phyloP scores from a whole-genome alignment of 2,888 invertebrate species.

The Plebejus melissa region DNA sequence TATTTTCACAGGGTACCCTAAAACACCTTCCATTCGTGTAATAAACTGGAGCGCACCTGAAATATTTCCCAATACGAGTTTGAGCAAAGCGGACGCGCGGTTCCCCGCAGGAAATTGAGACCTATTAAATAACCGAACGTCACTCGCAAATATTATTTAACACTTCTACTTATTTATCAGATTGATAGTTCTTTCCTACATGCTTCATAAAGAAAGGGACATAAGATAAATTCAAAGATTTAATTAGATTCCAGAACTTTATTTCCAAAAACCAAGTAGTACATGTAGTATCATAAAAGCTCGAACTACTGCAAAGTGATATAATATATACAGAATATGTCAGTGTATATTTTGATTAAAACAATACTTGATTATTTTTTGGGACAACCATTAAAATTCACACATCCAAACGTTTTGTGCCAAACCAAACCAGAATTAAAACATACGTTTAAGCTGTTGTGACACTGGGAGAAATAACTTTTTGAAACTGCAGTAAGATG shows the following conservation, averaged over 20 bases:
- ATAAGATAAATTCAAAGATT: too few relatives aligned
- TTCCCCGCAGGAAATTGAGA: not conserved
- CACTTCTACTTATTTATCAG: not conserved
- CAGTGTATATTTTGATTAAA: not conserved
- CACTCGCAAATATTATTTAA: not conserved
- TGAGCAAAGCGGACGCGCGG: not conserved
- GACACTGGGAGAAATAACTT: slow-evolving; percentile 43
- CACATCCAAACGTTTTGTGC: not conserved
- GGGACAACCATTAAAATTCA: not conserved
- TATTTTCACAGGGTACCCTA: not conserved
- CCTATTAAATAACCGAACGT: not conserved
- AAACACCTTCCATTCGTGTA: not conserved
- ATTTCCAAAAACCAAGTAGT: too few relatives aligned
- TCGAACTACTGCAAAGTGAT: too few relatives aligned
- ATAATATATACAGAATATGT: too few relatives aligned
- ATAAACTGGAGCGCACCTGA: not conserved
- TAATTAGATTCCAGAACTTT: too few relatives aligned
- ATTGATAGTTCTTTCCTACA: too few relatives aligned
- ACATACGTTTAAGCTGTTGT: not conserved
- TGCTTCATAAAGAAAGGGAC: too few relatives aligned
- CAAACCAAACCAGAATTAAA: not conserved
- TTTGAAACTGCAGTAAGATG: slow-evolving; percentile 58
- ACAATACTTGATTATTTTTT: not conserved
- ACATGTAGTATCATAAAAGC: too few relatives aligned
- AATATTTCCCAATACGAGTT: not conserved